Evolutionary conservation across 92 coral and sea anemone species (phyloP).

Genomic region (Ricordea florida): DNA sequence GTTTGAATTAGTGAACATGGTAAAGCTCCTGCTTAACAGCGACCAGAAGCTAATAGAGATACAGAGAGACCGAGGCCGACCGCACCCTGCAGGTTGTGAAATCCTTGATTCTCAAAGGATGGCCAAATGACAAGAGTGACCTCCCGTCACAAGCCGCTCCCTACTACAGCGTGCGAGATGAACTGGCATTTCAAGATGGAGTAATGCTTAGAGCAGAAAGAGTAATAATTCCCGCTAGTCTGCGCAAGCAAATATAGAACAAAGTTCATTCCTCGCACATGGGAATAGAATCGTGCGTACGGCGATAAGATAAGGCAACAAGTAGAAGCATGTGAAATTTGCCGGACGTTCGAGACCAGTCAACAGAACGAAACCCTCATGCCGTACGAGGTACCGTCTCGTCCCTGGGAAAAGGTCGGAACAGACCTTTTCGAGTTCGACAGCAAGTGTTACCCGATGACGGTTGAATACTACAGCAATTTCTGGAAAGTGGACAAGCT

Average conservation of each 20-base stretch:
- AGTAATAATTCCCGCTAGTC: background rate
- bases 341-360: background rate
- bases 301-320: too few species aligned
- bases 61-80: background rate
- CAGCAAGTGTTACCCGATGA: slow-evolving; percentile 34
- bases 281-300: slow-evolving; percentile 1
- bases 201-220: slow-evolving; percentile 13
- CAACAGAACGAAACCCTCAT: slow-evolving; percentile 41
- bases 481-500: slow-evolving; percentile 23
- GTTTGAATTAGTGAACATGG: background rate
- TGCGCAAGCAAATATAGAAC: background rate
- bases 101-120: slow-evolving; percentile 13
- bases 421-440: slow-evolving; percentile 32
- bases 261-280: slow-evolving; percentile 12
- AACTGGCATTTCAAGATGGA: slow-evolving; percentile 8
- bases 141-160: slow-evolving; percentile 11
- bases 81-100: background rate
- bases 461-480: slow-evolving; percentile 35
- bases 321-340: slow-evolving; percentile 45
- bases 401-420: slow-evolving; percentile 33
- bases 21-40: background rate
- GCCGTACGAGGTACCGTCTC: slow-evolving; percentile 31
- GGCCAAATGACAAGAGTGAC: background rate
- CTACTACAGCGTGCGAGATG: slow-evolving; percentile 17
- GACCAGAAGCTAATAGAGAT: background rate